These are phyloP conservation scores for Ischnus inquisitorius DNA, from an alignment of 2,888 invertebrate genomes.

Conservation along the genomic window DNA sequence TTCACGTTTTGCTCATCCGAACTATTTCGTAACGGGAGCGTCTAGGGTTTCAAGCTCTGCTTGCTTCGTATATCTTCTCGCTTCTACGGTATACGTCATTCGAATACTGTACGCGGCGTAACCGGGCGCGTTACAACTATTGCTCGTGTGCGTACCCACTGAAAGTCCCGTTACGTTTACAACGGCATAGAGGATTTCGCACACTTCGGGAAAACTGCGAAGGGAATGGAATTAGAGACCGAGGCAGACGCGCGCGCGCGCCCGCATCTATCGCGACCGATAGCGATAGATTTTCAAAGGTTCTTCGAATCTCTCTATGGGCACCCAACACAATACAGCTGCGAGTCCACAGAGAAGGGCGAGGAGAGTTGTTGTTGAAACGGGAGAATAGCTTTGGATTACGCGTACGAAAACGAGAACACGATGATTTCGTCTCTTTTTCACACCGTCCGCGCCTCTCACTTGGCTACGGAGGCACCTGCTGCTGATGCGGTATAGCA, in stretches of 20 bases:
- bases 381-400: slow-evolving; percentile 63
- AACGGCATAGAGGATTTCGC: not conserved
- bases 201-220: slow-evolving; percentile 40
- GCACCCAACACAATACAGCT: slow-evolving; percentile 57
- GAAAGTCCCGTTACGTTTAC: not conserved
- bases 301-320: slow-evolving; percentile 16
- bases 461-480: slow-evolving; percentile 1
- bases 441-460: not conserved
- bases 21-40: slow-evolving; percentile 76
- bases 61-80: slow-evolving; percentile 55
- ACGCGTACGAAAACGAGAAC: slow-evolving; percentile 52
- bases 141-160: not conserved
- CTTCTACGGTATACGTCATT: not conserved
- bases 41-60: slow-evolving; percentile 78
- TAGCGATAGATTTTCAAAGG: slow-evolving; percentile 75
- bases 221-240: slow-evolving; percentile 73
- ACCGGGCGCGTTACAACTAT: not conserved
- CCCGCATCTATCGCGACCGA: slow-evolving; percentile 55
- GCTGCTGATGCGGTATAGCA: slow-evolving; percentile 4
- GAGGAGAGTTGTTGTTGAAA: slow-evolving; percentile 40
- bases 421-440: slow-evolving; percentile 13
- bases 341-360: slow-evolving; percentile 41
- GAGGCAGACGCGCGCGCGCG: slow-evolving; percentile 44
- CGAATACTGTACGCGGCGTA: slow-evolving; percentile 2
- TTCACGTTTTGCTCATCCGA: slow-evolving; percentile 77